Percentiles rank a stretch among this genome's conserved stretches.
Evolutionary conservation across 2,888 invertebrate genomes (phyloP).

Genomic region (Biston stratarius): DNA sequence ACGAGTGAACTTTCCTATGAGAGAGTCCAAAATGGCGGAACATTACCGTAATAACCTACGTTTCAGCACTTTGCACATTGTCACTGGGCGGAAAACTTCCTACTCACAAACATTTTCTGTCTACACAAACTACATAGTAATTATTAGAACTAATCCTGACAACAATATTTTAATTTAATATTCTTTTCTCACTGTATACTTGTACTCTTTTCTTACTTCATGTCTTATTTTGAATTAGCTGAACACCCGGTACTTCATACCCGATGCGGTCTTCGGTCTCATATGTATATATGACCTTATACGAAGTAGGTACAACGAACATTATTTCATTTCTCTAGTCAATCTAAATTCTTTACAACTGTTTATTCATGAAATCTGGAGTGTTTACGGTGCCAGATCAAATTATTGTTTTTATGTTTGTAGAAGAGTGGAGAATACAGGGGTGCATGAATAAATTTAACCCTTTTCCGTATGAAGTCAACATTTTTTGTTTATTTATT

Average conservation of each 20-base stretch:
- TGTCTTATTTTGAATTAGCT: no score
- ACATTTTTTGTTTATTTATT: constrained; percentile 5
- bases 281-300: no score
- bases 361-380: constrained; percentile 65
- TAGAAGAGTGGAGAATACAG: constrained; percentile 40
- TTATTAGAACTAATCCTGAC: neutral
- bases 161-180: neutral
- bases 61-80: constrained; percentile 33
- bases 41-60: constrained; percentile 25
- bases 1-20: constrained; percentile 11
- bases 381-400: constrained; percentile 46
- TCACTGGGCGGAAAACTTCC: constrained; percentile 13
- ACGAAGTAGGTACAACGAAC: no score
- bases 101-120: constrained; percentile 1
- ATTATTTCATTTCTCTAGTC: neutral
- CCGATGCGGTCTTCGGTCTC: no score
- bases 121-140: constrained; percentile 1
- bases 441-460: constrained; percentile 50
- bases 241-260: no score
- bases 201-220: neutral
- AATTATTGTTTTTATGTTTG: constrained; percentile 47
- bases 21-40: constrained; percentile 17
- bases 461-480: constrained; percentile 15
- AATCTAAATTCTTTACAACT: constrained; percentile 46
- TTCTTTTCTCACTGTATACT: neutral